A percentile compares a stretch with the other conserved stretches of the same genome.
phyloP scores from a whole-genome alignment of 2,888 invertebrate genomes.

The Pteria penguin region DNA sequence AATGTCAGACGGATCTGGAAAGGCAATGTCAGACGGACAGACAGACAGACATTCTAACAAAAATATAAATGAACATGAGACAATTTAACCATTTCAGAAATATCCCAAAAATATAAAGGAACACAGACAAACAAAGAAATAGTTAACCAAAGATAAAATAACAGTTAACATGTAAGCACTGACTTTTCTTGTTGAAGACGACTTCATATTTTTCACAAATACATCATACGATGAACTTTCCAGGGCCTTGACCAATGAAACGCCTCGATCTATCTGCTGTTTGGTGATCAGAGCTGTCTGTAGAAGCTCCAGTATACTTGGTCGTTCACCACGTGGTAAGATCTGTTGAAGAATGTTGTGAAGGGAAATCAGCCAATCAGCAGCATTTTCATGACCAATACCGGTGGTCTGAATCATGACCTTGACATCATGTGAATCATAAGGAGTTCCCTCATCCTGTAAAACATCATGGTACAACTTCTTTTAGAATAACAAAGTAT shows the following conservation, averaged over 20 bases:
- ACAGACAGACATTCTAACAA: too few species aligned
- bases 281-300: conserved; percentile 63
- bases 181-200: conserved; percentile 51
- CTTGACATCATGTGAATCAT: conserved; percentile 63
- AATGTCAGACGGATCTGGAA: too few species aligned
- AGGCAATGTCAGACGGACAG: too few species aligned
- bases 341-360: conserved; percentile 57
- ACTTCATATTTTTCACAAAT: conserved; percentile 56
- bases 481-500: too few species aligned
- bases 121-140: not conserved
- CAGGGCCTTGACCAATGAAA: conserved; percentile 39
- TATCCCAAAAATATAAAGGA: not conserved
- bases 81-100: not conserved
- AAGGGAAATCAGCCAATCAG: conserved; percentile 66
- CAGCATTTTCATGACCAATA: conserved; percentile 54
- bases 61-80: too few species aligned
- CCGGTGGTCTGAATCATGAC: conserved; percentile 65
- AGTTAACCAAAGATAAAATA: not conserved
- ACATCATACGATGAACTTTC: conserved; percentile 50
- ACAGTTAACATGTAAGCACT: not conserved
- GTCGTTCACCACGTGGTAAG: conserved; percentile 81
- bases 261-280: conserved; percentile 52
- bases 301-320: conserved; percentile 85
- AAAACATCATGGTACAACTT: conserved; percentile 19
- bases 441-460: conserved; percentile 72